These are phyloP conservation scores for Cladopsammia gracilis DNA, from an alignment of 64 coral and sea anemone genomes.

Conservation along the genomic window DNA sequence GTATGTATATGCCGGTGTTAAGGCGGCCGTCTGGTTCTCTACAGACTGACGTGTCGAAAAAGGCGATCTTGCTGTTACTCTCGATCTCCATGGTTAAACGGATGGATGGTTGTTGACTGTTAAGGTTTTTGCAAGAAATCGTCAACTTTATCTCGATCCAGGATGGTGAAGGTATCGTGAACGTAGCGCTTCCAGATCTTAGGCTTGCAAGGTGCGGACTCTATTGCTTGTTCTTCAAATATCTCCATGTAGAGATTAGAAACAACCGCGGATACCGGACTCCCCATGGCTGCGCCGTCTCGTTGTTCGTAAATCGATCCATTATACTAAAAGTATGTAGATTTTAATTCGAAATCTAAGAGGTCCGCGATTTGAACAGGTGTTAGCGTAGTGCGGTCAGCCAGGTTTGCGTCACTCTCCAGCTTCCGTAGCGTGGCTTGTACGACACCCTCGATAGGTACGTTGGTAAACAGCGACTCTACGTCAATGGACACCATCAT, in stretches of 20 bases:
- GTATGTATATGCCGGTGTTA: conserved; percentile 58
- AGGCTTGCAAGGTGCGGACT: not conserved
- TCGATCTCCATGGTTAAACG: conserved; percentile 48
- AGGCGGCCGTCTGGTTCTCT: conserved; percentile 33
- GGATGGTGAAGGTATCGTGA: conserved; percentile 46
- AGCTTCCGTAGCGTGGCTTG: not conserved
- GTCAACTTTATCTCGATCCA: not conserved
- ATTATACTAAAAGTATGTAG: conserved; percentile 39
- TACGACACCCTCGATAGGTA: conserved; percentile 13
- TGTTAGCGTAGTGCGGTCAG: not conserved
- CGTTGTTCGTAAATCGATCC: conserved; percentile 11
- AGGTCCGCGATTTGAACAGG: conserved; percentile 31
- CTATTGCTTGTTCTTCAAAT: conserved; percentile 36
- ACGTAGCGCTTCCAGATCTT: conserved; percentile 56
- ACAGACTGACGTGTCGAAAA: not conserved
- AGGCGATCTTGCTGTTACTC: conserved; percentile 27
- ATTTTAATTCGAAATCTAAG: conserved; percentile 33
- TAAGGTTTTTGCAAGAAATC: conserved; percentile 13
- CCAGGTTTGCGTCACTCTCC: not conserved
- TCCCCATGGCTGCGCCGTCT: conserved; percentile 42
- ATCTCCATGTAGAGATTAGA: conserved; percentile 55
- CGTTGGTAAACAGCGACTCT: conserved; percentile 20
- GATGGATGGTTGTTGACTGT: not conserved
- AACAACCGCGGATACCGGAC: conserved; percentile 52
- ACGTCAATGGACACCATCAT: not conserved